Percentiles rank a stretch among this genome's conserved stretches.
These are phyloP conservation scores for Penaeus indicus DNA, from an alignment of 1,140 invertebrate species.

Conservation along the genomic window DNA sequence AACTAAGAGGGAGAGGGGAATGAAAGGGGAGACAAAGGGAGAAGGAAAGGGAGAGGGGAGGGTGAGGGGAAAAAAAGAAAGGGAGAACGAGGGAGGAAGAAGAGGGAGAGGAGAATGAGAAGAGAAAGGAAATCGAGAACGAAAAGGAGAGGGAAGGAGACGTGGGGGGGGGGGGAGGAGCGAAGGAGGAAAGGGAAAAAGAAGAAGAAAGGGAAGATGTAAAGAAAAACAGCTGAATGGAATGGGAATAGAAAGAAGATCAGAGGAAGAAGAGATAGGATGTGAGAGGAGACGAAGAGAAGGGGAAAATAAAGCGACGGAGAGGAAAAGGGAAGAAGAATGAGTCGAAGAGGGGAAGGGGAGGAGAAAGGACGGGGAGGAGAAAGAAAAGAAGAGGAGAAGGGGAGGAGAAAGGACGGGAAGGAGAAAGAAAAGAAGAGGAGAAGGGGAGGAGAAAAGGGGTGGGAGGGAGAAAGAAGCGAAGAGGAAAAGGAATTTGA, in stretches of 20 bases:
- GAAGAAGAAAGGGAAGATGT: neutral
- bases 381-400: neutral
- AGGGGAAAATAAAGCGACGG: neutral
- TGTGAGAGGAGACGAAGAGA: neutral
- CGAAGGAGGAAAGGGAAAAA: neutral
- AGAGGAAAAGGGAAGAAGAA: no score
- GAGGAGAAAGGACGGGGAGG: no score
- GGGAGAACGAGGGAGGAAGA: neutral
- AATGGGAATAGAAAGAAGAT: neutral
- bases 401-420: neutral
- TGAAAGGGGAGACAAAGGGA: no score
- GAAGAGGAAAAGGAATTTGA: neutral
- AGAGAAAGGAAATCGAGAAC: neutral
- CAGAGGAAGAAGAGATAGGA: neutral
- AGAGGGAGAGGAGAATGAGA: no score
- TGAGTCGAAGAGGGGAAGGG: neutral
- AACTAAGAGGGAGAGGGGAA: no score
- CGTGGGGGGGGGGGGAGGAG: neutral
- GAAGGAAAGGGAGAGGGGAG: no score
- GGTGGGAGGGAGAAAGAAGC: neutral
- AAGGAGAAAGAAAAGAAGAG: neutral
- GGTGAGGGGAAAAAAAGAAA: no score
- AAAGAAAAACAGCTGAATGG: neutral
- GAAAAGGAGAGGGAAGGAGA: neutral
- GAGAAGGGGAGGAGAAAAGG: neutral